Evolutionary conservation across 2,113 vertebrate genomes (phyloP), one percentile per base, ranked within the genome.

Genomic region (Phocoena phocoena): DNA sequence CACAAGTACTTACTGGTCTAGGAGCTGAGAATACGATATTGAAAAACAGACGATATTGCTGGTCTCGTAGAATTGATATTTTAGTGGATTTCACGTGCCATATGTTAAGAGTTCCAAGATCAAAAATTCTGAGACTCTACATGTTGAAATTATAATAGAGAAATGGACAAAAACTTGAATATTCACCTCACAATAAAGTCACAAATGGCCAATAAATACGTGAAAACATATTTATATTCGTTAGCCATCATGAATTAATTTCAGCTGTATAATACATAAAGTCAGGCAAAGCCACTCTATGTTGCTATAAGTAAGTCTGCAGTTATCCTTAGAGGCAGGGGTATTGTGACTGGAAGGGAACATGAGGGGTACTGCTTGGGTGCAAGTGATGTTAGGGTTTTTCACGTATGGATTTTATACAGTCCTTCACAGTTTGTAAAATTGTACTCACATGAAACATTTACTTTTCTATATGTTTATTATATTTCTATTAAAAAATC

Each of bases 401-500:
- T 55, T 65, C 23, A 87, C 28, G n/a, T 44, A 4, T 31, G 17
- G 2, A 7, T 36, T 73, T 8, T 36, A 83, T 38, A 47, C 2
- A 71, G 41, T 8, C 8, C 50, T 83, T 80, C 65, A 31, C 1
- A 53, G 36, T 58, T 44, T 63, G 11, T 84, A 47, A 93, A 74
- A 91, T 50, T 60, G 17, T 60, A 9, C 10, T 62, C 12, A 82
- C 47, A 44, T 25, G 28, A 55, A 71, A 63, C 25, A 68, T 76
- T 50, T 44, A 21, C 5, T 93, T 91, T 95, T 63, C 10, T 84
- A 38, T 88, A 5, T 28, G n/a, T 12, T 63, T 47, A 36, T n/a
- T 58, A 26, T 62, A 65, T 36, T 65, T 84, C 20, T 63, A 73
- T 93, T 70, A 47, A 90, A 76, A 93, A 80, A 70, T n/a, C 77